Conservation (phyloP, 1,140 invertebrate species). For the Heliconius himera region DNA sequence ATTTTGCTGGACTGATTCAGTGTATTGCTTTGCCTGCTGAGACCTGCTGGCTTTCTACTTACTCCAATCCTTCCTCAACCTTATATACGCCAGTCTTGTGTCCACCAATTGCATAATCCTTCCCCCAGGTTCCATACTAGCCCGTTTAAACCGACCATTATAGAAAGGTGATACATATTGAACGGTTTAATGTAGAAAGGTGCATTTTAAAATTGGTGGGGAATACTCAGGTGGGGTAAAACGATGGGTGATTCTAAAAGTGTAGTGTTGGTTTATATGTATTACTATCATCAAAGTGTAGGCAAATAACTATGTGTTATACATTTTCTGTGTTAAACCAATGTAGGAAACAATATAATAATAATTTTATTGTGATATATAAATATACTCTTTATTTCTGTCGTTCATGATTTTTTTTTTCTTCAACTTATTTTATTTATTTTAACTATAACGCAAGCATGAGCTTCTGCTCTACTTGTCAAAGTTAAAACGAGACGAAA, state of each 20-base stretch:
- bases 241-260: slow-evolving; percentile 43
- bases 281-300: slow-evolving; percentile 46
- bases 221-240: slow-evolving; percentile 58
- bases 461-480: not conserved
- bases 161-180: slow-evolving; percentile 56
- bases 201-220: slow-evolving; percentile 54
- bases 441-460: not conserved
- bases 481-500: not conserved
- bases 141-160: slow-evolving; percentile 60
- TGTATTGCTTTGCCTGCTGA: slow-evolving; percentile 64
- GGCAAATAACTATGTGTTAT: slow-evolving; percentile 32
- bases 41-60: slow-evolving; percentile 69
- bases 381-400: not conserved
- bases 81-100: slow-evolving; percentile 68
- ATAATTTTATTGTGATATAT: not conserved
- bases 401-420: not conserved
- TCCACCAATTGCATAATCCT: slow-evolving; percentile 70
- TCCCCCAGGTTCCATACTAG: slow-evolving; percentile 74
- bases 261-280: slow-evolving; percentile 39
- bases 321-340: not conserved
- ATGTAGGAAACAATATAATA: not conserved
- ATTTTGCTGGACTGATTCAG: slow-evolving; percentile 69
- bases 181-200: slow-evolving; percentile 47
- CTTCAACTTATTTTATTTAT: not conserved
- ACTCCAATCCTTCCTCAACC: slow-evolving; percentile 56